These are phyloP conservation scores for Caenorhabditis sinica DNA, from an alignment of 2,888 invertebrate genomes.

Conservation along the genomic window DNA sequence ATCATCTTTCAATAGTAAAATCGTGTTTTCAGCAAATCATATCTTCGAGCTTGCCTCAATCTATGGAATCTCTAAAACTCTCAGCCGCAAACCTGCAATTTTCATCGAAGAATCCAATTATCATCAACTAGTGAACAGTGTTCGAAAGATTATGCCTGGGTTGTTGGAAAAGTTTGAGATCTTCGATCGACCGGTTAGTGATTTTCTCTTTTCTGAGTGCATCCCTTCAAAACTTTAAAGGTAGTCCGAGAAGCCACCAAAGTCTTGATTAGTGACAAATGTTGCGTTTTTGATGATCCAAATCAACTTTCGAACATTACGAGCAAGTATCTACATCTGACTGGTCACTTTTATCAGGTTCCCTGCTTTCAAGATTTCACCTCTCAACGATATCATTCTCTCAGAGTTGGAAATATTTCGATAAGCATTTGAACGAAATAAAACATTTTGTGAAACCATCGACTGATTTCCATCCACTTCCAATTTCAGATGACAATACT, in stretches of 20 bases:
- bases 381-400: background rate
- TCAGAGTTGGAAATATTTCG: constrained; percentile 56
- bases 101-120: constrained; percentile 46
- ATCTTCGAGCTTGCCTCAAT: constrained; percentile 52
- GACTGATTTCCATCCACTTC: constrained; percentile 16
- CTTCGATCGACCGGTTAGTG: constrained; percentile 13
- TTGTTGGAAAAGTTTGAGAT: constrained; percentile 44
- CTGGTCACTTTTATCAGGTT: constrained; percentile 61
- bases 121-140: constrained; percentile 4
- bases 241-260: background rate
- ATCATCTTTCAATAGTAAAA: background rate
- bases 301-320: constrained; percentile 8
- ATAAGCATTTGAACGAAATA: constrained; percentile 14
- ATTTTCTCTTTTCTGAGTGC: no score
- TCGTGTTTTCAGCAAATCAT: constrained; percentile 47
- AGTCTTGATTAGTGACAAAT: constrained; percentile 28
- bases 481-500: constrained; percentile 21
- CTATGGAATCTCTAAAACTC: constrained; percentile 46
- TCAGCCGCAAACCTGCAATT: constrained; percentile 45
- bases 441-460: constrained; percentile 32
- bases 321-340: constrained; percentile 26
- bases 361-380: background rate
- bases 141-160: constrained; percentile 40
- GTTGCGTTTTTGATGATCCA: constrained; percentile 52
- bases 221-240: constrained; percentile 3